phyloP scores from a whole-genome alignment of 1,140 invertebrate species.

The Melanaphis sacchari region DNA sequence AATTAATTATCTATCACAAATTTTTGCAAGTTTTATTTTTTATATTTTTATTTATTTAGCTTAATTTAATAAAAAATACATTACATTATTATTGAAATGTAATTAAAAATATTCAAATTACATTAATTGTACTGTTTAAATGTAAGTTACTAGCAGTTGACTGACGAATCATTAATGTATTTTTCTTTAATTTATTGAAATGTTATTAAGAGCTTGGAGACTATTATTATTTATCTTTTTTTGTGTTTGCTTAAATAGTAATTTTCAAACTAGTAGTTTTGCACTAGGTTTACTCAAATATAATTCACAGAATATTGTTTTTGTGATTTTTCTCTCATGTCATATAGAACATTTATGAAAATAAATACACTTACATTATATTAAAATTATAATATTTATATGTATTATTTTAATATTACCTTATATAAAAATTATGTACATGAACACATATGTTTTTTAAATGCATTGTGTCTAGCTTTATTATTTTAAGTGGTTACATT shows the following conservation, averaged over 20 bases:
- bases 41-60: neutral
- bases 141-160: neutral
- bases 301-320: constrained; percentile 1
- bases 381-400: neutral
- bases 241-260: neutral
- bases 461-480: neutral
- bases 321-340: constrained; percentile 11
- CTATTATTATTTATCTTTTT: constrained; percentile 22
- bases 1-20: neutral
- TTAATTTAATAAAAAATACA: neutral
- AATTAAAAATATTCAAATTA: neutral
- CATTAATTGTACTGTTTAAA: neutral
- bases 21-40: neutral
- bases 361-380: constrained; percentile 3
- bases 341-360: neutral
- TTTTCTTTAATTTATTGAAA: constrained; percentile 7
- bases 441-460: neutral
- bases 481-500: neutral
- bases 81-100: neutral
- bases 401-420: neutral
- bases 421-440: neutral
- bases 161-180: neutral
- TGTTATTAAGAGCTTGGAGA: constrained; percentile 21
- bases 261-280: neutral
- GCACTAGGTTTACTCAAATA: neutral